Evolutionary conservation across 2,888 invertebrate species (phyloP).

Genomic region (Hyposoter dolosus): DNA sequence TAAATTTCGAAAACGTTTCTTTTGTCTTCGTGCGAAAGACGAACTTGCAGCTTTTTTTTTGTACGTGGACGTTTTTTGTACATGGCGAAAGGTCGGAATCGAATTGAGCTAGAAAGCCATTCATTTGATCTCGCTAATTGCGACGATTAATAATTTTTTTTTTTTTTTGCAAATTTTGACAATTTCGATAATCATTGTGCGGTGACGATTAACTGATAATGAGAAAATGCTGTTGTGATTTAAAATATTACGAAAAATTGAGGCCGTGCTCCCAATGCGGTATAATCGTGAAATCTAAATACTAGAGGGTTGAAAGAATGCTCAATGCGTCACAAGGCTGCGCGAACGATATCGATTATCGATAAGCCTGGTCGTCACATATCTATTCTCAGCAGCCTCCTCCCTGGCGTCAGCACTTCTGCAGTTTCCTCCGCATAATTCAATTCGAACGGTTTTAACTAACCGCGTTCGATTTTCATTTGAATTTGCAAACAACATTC

Average conservation of each 20-base stretch:
- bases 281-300: slow-evolving; percentile 25
- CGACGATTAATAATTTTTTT: not conserved
- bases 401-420: slow-evolving; percentile 43
- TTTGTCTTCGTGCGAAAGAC: not conserved
- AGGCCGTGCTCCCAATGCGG: slow-evolving; percentile 11
- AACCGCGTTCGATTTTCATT: slow-evolving; percentile 21
- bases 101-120: not conserved
- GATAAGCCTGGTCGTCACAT: slow-evolving; percentile 47
- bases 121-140: not conserved
- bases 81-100: not conserved
- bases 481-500: slow-evolving; percentile 7
- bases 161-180: not conserved
- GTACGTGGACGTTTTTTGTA: not conserved
- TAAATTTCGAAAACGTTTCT: not conserved
- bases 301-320: slow-evolving; percentile 50
- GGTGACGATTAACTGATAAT: not conserved
- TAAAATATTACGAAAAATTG: not conserved
- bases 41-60: not conserved
- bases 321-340: slow-evolving; percentile 49
- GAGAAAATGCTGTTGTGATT: not conserved
- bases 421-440: slow-evolving; percentile 49
- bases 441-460: slow-evolving; percentile 41
- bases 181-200: not conserved
- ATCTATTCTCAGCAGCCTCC: slow-evolving; percentile 50
- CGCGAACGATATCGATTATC: slow-evolving; percentile 60